A percentile compares a stretch with the other conserved stretches of the same genome.
These are phyloP conservation scores for Opisthograptis luteolata DNA, from an alignment of 2,888 invertebrate genomes.

Conservation along the genomic window DNA sequence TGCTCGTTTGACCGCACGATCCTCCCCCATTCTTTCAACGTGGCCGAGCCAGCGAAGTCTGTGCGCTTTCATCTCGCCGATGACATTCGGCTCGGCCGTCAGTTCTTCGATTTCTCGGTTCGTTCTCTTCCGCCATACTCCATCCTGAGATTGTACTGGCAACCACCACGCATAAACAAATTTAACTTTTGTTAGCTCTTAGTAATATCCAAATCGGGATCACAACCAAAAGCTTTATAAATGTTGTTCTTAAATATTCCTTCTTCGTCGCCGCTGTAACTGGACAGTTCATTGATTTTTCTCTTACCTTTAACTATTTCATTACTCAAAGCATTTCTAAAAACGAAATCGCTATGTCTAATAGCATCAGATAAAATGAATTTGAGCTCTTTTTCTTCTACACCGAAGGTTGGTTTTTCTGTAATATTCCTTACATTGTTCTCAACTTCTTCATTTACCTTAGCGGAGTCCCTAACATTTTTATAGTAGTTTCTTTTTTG, in stretches of 20 bases:
- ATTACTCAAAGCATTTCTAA: not conserved
- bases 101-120: no score
- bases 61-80: no score
- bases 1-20: no score
- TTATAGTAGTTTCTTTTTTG: not conserved
- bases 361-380: not conserved
- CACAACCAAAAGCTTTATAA: constrained; percentile 2
- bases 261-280: constrained; percentile 3
- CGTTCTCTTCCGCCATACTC: no score
- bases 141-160: no score
- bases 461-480: not conserved
- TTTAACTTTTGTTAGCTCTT: no score
- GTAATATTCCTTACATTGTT: not conserved
- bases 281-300: not conserved
- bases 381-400: not conserved
- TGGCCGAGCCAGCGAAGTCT: no score
- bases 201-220: not conserved
- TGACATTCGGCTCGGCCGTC: no score
- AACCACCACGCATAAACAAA: no score
- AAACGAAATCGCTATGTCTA: not conserved
- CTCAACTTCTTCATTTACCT: not conserved
- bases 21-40: no score
- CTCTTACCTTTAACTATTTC: not conserved
- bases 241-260: not conserved
- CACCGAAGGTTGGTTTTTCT: not conserved